Conservation (phyloP, 2,797 vertebrate species). For the Phoeniculus purpureus region DNA sequence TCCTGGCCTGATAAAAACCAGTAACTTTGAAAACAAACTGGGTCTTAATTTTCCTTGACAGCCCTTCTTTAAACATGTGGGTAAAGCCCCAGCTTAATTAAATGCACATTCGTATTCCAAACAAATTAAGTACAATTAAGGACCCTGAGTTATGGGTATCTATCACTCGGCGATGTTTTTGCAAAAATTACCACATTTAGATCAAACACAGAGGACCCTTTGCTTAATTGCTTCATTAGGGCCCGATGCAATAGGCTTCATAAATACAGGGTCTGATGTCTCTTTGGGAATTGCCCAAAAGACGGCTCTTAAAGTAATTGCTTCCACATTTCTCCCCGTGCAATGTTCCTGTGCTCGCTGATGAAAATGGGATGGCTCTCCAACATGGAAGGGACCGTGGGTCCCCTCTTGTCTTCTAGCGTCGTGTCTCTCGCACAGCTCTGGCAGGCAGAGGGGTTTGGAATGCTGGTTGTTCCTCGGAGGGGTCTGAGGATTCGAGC, state of each 20-base stretch:
- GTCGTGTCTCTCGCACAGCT: neutral
- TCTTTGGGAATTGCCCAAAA: constrained; percentile 96
- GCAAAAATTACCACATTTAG: constrained; percentile 98
- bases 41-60: constrained; percentile 99
- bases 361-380: constrained; percentile 56
- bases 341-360: constrained; percentile 82
- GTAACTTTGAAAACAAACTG: constrained; percentile 92
- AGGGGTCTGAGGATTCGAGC: no score
- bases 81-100: constrained; percentile 94
- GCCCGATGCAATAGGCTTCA: constrained; percentile 90
- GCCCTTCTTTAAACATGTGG: constrained; percentile 92
- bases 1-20: constrained; percentile 94
- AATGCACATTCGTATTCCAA: constrained; percentile 99
- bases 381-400: constrained; percentile 54
- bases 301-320: constrained; percentile 95
- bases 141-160: constrained; percentile 99
- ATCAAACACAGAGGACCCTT: constrained; percentile 96
- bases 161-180: constrained; percentile 98
- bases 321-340: constrained; percentile 94
- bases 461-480: neutral
- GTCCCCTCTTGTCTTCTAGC: constrained; percentile 63
- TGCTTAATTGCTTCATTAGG: constrained; percentile 99
- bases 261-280: constrained; percentile 91
- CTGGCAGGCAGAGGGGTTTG: accelerated
- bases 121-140: constrained; percentile 99